Conservation (phyloP, 2,888 invertebrate species). For the Masnerella sp. region DNA sequence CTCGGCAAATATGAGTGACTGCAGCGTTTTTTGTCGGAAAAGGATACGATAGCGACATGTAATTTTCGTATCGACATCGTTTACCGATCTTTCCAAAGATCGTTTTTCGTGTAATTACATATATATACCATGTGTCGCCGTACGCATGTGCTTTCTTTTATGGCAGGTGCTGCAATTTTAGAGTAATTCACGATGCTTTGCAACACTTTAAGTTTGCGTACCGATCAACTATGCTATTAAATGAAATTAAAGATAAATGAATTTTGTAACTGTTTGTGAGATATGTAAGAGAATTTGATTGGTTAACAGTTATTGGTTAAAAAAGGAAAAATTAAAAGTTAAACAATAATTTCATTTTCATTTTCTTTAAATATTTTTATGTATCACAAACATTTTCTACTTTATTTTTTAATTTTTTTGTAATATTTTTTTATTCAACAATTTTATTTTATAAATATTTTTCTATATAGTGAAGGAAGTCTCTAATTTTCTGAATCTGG, state of each 20-base stretch:
- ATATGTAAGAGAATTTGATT: too few species aligned
- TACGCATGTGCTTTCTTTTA: background rate
- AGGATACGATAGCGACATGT: background rate
- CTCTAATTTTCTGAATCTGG: too few species aligned
- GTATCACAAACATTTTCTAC: too few species aligned
- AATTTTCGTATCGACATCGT: background rate
- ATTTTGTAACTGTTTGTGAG: too few species aligned
- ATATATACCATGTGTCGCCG: background rate
- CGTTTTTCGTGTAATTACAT: conserved; percentile 6
- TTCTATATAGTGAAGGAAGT: too few species aligned
- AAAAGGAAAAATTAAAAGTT: too few species aligned
- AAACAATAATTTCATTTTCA: too few species aligned
- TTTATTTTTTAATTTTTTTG: too few species aligned
- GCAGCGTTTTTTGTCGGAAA: conserved; percentile 8
- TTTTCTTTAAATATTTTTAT: too few species aligned
- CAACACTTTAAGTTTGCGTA: conserved; percentile 14
- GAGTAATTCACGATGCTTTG: conserved; percentile 12
- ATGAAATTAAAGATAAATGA: conserved; percentile 10
- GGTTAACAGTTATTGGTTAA: too few species aligned
- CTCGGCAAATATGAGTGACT: conserved; percentile 2
- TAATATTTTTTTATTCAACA: too few species aligned
- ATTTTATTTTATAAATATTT: too few species aligned
- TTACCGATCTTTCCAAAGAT: conserved; percentile 8
- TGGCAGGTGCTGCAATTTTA: conserved; percentile 21
- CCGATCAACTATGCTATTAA: background rate